Evolutionary conservation across 1,140 invertebrate genomes (phyloP).

Genomic region (Trachelipus rathkii): DNA sequence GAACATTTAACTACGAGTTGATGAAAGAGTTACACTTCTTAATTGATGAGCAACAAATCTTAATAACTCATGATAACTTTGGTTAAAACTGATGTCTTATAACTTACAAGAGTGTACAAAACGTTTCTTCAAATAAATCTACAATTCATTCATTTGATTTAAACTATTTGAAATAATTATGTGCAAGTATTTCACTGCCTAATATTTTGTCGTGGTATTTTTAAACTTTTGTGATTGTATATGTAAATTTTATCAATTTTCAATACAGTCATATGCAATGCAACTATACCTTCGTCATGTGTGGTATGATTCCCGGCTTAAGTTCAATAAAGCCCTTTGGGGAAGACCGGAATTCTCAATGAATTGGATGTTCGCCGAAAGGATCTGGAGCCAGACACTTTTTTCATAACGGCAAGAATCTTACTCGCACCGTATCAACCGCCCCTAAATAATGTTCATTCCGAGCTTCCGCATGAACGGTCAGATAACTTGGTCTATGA

Average conservation of each 20-base stretch:
- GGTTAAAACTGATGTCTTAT: too few relatives aligned
- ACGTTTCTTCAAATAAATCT: too few relatives aligned
- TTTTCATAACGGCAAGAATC: conserved; percentile 63
- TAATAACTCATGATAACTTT: too few relatives aligned
- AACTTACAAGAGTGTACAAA: too few relatives aligned
- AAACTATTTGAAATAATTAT: too few relatives aligned
- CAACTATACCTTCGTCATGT: conserved; percentile 71
- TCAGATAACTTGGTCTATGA: conserved; percentile 59
- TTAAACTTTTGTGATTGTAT: too few relatives aligned
- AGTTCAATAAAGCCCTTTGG: conserved; percentile 50
- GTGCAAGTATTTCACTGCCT: too few relatives aligned
- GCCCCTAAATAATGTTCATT: conserved; percentile 61
- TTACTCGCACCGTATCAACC: conserved; percentile 61
- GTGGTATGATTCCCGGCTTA: conserved; percentile 58
- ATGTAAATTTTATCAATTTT: not conserved
- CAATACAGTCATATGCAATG: conserved; percentile 85
- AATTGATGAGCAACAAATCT: too few relatives aligned
- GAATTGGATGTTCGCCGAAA: conserved; percentile 59
- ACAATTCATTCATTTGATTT: too few relatives aligned
- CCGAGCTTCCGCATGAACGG: conserved; percentile 58
- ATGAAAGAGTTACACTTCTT: too few relatives aligned
- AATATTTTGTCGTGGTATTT: too few relatives aligned
- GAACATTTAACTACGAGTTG: too few relatives aligned
- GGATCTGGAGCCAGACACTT: conserved; percentile 64
- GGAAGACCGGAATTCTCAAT: conserved; percentile 57